phyloP scores from a whole-genome alignment of 2,797 vertebrate species.

The Thunnus albacares region DNA sequence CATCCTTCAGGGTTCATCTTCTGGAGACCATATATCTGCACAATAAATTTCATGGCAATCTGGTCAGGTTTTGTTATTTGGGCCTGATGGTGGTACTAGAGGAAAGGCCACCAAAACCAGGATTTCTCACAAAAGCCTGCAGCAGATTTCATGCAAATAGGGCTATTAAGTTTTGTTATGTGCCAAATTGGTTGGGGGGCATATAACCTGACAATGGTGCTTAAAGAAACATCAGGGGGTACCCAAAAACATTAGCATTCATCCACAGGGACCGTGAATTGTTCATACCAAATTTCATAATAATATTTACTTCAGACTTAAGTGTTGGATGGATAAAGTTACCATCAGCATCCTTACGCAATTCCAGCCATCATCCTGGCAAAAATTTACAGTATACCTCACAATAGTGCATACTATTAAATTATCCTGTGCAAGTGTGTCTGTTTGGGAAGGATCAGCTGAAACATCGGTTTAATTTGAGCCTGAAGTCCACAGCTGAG shows the following conservation, averaged over 20 bases:
- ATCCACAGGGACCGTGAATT: background rate
- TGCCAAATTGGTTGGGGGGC: too few species aligned
- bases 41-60: background rate
- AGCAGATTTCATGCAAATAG: too few species aligned
- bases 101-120: slow-evolving; percentile 36
- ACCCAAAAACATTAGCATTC: too few species aligned
- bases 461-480: background rate
- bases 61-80: background rate
- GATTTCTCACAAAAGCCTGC: background rate
- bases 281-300: slow-evolving; percentile 2
- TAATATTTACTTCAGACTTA: background rate
- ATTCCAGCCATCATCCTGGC: too few species aligned
- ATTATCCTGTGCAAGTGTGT: background rate
- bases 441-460: background rate
- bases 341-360: too few species aligned
- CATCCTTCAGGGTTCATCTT: background rate
- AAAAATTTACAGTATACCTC: background rate
- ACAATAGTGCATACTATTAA: background rate
- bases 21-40: background rate
- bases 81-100: background rate
- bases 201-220: too few species aligned
- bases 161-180: too few species aligned
- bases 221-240: too few species aligned
- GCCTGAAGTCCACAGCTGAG: background rate
- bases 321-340: background rate